Percentiles rank a stretch among this genome's conserved stretches.
phyloP scores from a whole-genome alignment of 2,888 invertebrate genomes.

The Dynastes tityus region DNA sequence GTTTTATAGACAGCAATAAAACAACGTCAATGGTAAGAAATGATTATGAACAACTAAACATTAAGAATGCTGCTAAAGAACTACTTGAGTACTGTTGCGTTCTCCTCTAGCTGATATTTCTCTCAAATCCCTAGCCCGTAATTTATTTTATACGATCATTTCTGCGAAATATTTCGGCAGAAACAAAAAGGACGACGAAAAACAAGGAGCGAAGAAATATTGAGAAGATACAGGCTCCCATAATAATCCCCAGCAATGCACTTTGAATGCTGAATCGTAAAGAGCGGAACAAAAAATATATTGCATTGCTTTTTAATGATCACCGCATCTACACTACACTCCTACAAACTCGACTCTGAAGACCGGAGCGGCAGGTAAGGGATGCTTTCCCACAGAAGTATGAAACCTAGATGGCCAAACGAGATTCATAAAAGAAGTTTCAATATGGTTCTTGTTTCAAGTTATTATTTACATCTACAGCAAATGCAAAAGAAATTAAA shows the following conservation, averaged over 20 bases:
- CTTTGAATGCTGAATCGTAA: constrained; percentile 53
- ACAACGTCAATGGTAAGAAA: not conserved
- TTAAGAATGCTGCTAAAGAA: not conserved
- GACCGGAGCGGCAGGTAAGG: constrained; percentile 49
- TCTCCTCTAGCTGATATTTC: constrained; percentile 36
- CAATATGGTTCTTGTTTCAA: too few species aligned
- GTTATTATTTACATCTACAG: too few species aligned
- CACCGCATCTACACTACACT: constrained; percentile 60
- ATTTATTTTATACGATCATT: constrained; percentile 50
- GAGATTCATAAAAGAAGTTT: not conserved
- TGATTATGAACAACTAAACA: constrained; percentile 1
- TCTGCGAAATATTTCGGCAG: constrained; percentile 51
- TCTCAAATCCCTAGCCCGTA: constrained; percentile 42
- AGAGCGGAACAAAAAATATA: constrained; percentile 60
- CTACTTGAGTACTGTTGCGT: constrained; percentile 22
- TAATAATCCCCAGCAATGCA: constrained; percentile 51
- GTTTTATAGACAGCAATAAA: constrained; percentile 16
- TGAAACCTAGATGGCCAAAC: constrained; percentile 19
- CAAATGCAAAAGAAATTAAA: too few species aligned
- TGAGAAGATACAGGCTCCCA: constrained; percentile 48
- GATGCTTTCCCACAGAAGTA: constrained; percentile 28
- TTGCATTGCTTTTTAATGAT: constrained; percentile 63
- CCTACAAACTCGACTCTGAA: constrained; percentile 49
- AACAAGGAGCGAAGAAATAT: constrained; percentile 47
- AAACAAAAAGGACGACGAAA: constrained; percentile 42